Base-by-base conservation (phyloP, 1,140 invertebrate genomes). In the Drosophila dunni region DNA sequence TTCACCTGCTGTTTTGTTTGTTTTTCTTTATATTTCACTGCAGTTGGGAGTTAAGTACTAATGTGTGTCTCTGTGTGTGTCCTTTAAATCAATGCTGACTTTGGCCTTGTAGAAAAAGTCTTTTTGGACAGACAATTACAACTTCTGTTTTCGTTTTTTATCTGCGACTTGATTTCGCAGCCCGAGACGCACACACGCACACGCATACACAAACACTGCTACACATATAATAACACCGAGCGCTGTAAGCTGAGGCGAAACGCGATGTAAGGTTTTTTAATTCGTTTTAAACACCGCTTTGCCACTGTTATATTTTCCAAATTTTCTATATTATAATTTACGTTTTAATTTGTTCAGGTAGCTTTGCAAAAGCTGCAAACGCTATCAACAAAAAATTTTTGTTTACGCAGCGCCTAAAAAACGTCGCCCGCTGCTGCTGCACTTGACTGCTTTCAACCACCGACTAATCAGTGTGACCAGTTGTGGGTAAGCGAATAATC, bases 391-490 rank as follows among this genome's bases (percentile, higher is more conserved):
- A 56, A 60, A 62, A 62, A 17, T 53, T 68, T 51, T 74, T 74
- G 71, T 74, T 74, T 69, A 74, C 71, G 71, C 71, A 74, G 65
- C 65, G 57, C 65, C 65, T 36, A 62, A 56, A 61, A 74, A 34
- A 58, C 71, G 65, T 61, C 48, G 50, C 42, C 71, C 65, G 57
- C 57, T 69, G 36, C 65, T 62, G 38, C 50, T 64, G 20, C 64
- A 74, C 57, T 56, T 69, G 71, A 62, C 71, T 73, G 42, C 64
- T 68, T 73, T 73, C 70, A 73, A 73, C 70, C 70, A 73, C 70
- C 70, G 70, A 73, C 64, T 73, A 20, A n/a, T 13, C 20, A 42
- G 64, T 73, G 70, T 61, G 56, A 48, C 70, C 70, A 73, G 48
- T 24, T 3, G 10, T 1, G 7, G 0, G 13, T 7, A 29, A 7